phyloP scores from a whole-genome alignment of 2,888 invertebrate species.

The Standfussiana lucernea region DNA sequence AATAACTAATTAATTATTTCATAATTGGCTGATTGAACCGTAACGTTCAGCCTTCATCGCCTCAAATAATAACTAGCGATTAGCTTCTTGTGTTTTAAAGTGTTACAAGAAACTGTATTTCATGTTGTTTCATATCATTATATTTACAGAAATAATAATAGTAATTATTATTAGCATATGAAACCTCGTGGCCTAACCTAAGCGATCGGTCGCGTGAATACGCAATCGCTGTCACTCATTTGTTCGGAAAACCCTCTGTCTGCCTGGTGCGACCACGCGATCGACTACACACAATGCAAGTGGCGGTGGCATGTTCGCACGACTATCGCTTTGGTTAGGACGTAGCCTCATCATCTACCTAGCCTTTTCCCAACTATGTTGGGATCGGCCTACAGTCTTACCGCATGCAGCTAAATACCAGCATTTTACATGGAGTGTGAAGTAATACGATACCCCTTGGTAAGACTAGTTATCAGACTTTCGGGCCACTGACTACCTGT shows the following conservation, averaged over 20 bases:
- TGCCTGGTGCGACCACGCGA: neutral
- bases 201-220: neutral
- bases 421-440: no score
- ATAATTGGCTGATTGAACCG: conserved; percentile 36
- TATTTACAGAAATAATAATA: conserved; percentile 24
- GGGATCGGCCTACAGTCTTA: no score
- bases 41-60: conserved; percentile 53
- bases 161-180: neutral
- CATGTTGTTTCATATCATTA: conserved; percentile 25
- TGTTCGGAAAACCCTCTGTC: neutral
- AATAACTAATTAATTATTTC: conserved; percentile 23
- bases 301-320: neutral
- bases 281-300: neutral
- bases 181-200: neutral
- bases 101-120: conserved; percentile 35
- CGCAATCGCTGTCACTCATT: neutral
- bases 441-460: no score
- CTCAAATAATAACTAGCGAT: conserved; percentile 45
- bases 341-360: no score
- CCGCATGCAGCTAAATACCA: no score
- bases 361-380: no score
- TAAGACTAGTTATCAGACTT: no score
- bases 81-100: conserved; percentile 38
- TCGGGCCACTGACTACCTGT: no score
- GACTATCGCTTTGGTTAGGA: neutral